phyloP scores from a whole-genome alignment of 2,797 vertebrate species.

The Cephalopachus bancanus region DNA sequence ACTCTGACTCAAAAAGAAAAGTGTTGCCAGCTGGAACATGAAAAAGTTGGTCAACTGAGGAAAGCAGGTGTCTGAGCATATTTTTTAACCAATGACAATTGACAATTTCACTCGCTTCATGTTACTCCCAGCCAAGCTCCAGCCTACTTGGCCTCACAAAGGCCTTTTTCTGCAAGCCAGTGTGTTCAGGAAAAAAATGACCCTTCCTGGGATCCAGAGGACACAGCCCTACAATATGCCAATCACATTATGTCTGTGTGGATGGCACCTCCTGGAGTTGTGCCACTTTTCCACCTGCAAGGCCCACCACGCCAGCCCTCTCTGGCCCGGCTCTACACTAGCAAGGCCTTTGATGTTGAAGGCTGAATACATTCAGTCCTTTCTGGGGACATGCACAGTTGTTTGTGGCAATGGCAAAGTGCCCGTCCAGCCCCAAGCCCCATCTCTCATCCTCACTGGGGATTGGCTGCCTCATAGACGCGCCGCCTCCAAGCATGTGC shows the following conservation, averaged over 20 bases:
- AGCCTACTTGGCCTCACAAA: neutral
- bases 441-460: neutral
- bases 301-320: fast-evolving
- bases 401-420: neutral
- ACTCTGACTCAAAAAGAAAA: too few species aligned
- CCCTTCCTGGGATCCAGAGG: neutral
- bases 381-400: neutral
- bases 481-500: neutral
- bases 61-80: neutral
- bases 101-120: neutral
- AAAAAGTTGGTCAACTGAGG: neutral
- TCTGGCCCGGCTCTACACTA: neutral
- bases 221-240: neutral
- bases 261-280: neutral
- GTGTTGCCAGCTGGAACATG: neutral
- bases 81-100: neutral
- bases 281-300: neutral
- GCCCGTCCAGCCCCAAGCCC: too few species aligned
- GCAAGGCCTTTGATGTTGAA: neutral
- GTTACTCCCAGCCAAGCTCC: neutral
- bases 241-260: neutral
- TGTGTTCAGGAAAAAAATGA: neutral
- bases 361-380: neutral
- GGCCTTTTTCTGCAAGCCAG: neutral
- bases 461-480: neutral